Conservation (phyloP, 2,888 invertebrate genomes). For the Athrips mouffetella region DNA sequence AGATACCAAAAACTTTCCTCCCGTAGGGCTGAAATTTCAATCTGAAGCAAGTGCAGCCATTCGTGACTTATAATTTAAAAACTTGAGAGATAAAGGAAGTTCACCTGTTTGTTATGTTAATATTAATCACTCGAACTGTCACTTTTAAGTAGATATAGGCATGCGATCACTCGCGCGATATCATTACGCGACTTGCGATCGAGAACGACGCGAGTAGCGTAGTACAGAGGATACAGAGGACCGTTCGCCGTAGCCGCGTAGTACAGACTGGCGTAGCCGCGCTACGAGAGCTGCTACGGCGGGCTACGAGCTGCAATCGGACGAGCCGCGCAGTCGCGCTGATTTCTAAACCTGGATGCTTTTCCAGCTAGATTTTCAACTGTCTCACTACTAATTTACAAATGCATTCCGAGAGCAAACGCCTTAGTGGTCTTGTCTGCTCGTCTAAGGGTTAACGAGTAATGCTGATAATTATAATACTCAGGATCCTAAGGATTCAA, state of each 20-base stretch:
- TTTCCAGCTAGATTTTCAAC: slow-evolving; percentile 13
- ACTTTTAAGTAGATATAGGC: slow-evolving; percentile 55
- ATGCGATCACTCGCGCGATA: slow-evolving; percentile 58
- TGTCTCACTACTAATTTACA: slow-evolving; percentile 16
- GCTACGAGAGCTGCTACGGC: slow-evolving; percentile 6
- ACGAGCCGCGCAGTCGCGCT: slow-evolving; percentile 66
- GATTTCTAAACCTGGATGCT: slow-evolving; percentile 24
- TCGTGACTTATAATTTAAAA: slow-evolving; percentile 30
- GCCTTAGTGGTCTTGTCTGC: background rate
- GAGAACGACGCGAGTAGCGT: slow-evolving; percentile 29
- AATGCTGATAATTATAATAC: too few species aligned
- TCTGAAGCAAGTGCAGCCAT: slow-evolving; percentile 45
- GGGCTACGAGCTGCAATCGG: slow-evolving; percentile 45
- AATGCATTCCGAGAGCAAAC: slow-evolving; percentile 7
- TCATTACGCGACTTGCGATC: slow-evolving; percentile 51
- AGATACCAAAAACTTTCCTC: slow-evolving; percentile 46
- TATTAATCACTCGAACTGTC: slow-evolving; percentile 64
- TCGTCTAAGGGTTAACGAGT: too few species aligned
- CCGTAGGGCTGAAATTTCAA: slow-evolving; percentile 44
- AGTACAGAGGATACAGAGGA: slow-evolving; percentile 27
- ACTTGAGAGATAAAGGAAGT: slow-evolving; percentile 44
- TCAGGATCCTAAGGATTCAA: too few species aligned
- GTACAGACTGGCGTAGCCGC: slow-evolving; percentile 44
- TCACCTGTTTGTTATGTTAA: slow-evolving; percentile 61
- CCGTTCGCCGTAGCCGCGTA: slow-evolving; percentile 42